Conservation (phyloP, 1,140 invertebrate genomes). For the Hycleus cichorii region DNA sequence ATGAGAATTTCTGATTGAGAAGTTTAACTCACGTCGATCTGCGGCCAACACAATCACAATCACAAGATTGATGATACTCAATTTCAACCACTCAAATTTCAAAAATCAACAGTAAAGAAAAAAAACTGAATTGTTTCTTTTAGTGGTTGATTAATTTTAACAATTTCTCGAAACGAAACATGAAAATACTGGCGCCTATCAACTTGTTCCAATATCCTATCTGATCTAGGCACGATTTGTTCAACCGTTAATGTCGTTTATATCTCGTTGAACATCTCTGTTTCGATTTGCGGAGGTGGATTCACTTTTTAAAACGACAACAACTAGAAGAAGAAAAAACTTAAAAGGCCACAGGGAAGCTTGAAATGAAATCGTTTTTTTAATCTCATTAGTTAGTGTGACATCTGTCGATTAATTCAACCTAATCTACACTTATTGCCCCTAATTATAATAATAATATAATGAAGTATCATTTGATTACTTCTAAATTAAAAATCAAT, state of each 20-base stretch:
- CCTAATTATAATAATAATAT: background rate
- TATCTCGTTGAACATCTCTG: slow-evolving; percentile 5
- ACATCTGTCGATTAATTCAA: background rate
- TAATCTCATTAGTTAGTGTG: background rate
- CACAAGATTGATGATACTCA: background rate
- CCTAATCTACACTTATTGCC: background rate
- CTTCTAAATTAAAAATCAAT: too few relatives aligned
- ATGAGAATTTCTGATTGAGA: slow-evolving; percentile 11
- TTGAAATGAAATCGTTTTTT: background rate
- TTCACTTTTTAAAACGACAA: background rate
- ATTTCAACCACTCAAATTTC: background rate
- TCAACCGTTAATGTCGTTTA: slow-evolving; percentile 7
- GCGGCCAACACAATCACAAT: slow-evolving; percentile 1
- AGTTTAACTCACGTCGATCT: slow-evolving; percentile 6
- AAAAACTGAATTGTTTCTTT: background rate
- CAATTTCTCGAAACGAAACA: background rate
- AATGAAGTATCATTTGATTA: background rate
- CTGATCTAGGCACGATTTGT: slow-evolving; percentile 11
- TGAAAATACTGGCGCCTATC: background rate
- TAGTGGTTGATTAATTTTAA: background rate
- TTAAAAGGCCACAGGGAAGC: background rate
- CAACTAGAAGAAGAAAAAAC: background rate
- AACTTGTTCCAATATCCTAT: background rate
- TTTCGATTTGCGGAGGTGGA: background rate
- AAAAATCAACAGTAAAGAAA: background rate